Evolutionary conservation across 2,113 vertebrate species (phyloP).

Genomic region (Conger conger): DNA sequence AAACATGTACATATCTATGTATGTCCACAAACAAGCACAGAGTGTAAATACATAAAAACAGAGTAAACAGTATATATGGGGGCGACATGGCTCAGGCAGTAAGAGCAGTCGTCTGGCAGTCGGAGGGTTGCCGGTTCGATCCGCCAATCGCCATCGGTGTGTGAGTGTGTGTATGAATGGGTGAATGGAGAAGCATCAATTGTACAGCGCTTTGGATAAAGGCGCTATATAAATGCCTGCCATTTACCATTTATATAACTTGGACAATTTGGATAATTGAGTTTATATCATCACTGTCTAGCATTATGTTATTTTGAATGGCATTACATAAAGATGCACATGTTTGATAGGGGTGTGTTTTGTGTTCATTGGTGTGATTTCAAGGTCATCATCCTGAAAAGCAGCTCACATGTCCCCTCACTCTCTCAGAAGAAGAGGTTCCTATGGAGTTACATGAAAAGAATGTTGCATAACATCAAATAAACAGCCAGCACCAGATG

Average conservation of each 20-base stretch:
- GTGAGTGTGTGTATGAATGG: too few species aligned
- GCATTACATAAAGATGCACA: neutral
- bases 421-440: neutral
- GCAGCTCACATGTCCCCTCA: neutral
- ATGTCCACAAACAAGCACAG: too few species aligned
- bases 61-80: too few species aligned
- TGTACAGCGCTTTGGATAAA: too few species aligned
- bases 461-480: slow-evolving; percentile 3
- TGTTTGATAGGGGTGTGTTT: neutral
- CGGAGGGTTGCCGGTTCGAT: too few species aligned
- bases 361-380: neutral
- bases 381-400: neutral
- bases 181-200: too few species aligned
- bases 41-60: too few species aligned
- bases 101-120: too few species aligned
- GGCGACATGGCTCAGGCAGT: too few species aligned
- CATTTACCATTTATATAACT: neutral
- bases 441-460: neutral
- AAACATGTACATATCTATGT: too few species aligned
- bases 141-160: too few species aligned
- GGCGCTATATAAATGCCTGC: too few species aligned
- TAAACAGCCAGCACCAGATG: neutral
- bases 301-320: neutral
- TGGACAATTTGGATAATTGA: neutral
- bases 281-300: neutral